Evolutionary conservation across 1,140 invertebrate species (phyloP).

Genomic region (Platorchestia sp.): DNA sequence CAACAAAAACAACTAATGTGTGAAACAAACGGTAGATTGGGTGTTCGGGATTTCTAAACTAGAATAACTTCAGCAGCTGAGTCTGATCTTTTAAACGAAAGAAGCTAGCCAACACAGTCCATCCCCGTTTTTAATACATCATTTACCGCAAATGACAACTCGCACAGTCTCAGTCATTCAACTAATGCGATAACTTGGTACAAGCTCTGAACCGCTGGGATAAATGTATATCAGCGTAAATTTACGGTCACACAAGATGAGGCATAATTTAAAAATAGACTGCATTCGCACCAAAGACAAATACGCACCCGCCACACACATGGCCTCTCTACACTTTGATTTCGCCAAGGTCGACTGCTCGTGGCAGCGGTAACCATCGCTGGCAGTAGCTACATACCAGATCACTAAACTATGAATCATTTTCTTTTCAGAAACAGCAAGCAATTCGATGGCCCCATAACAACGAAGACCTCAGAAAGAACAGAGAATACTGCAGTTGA

Average conservation of each 20-base stretch:
- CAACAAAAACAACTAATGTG: neutral
- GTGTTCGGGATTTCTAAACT: neutral
- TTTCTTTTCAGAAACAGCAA: neutral
- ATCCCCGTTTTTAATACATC: too few species aligned
- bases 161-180: too few species aligned
- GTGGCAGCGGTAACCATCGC: neutral
- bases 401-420: neutral
- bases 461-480: neutral
- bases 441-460: neutral
- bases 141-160: too few species aligned
- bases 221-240: too few species aligned
- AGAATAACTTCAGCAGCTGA: too few species aligned
- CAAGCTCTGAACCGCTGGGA: too few species aligned
- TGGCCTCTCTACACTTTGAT: neutral
- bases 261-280: neutral
- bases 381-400: neutral
- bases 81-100: too few species aligned
- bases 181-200: too few species aligned
- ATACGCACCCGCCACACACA: neutral
- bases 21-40: neutral
- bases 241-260: too few species aligned
- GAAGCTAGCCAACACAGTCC: too few species aligned
- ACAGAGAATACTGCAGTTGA: neutral
- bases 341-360: neutral
- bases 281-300: neutral